Evolutionary conservation across 2,113 vertebrate genomes (phyloP).

Genomic region (Copsychus sechellarum): DNA sequence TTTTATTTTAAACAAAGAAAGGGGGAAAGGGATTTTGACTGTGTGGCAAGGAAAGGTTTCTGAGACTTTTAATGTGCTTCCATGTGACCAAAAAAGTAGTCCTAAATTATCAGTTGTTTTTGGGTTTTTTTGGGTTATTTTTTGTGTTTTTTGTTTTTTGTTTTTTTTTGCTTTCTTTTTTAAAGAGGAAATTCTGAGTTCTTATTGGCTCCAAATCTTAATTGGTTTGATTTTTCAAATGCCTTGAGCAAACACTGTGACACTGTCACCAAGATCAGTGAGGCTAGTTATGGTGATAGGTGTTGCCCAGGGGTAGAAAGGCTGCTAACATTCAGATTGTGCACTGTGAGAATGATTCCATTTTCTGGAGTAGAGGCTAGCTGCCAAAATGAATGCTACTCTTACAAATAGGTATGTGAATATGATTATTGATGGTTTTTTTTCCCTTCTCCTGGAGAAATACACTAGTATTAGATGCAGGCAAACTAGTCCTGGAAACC

Average conservation of each 20-base stretch:
- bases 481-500: background rate
- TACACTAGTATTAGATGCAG: background rate
- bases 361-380: background rate
- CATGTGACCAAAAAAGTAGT: background rate
- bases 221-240: background rate
- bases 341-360: background rate
- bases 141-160: too few relatives aligned
- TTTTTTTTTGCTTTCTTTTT: too few relatives aligned
- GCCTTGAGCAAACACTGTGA: background rate
- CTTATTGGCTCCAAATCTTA: background rate
- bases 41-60: background rate
- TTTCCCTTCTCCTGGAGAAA: background rate
- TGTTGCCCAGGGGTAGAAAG: background rate
- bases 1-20: background rate
- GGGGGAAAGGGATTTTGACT: background rate
- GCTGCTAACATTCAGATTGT: background rate
- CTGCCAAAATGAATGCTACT: background rate
- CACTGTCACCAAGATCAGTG: background rate
- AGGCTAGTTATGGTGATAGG: accelerated
- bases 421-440: background rate
- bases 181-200: background rate
- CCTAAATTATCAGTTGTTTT: background rate
- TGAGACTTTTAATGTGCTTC: background rate
- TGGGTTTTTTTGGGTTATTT: too few relatives aligned
- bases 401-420: background rate